Percentiles rank a stretch among this genome's conserved stretches.
phyloP scores from a whole-genome alignment of 2,113 vertebrate genomes.

The Pao palembangensis region DNA sequence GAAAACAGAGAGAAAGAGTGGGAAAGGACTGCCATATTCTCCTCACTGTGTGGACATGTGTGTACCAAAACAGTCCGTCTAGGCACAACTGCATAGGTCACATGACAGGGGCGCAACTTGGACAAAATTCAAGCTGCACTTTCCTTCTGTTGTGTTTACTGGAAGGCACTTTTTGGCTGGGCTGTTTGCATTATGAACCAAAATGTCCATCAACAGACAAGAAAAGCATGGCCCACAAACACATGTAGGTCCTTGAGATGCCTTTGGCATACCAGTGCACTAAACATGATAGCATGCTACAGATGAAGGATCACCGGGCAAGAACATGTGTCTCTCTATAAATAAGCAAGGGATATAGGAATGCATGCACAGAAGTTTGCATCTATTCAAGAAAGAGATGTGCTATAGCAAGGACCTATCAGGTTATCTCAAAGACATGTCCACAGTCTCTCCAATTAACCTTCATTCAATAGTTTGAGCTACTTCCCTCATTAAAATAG shows the following conservation, averaged over 20 bases:
- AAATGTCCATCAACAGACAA: constrained; percentile 17
- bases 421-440: constrained; percentile 32
- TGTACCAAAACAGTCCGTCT: constrained; percentile 20
- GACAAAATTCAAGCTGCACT: constrained; percentile 4
- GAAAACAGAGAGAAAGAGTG: background rate
- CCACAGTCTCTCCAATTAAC: constrained; percentile 59
- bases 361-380: constrained; percentile 32
- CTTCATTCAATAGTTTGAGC: constrained; percentile 52
- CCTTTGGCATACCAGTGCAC: constrained; percentile 31
- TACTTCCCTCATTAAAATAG: constrained; percentile 59
- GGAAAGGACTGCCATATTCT: background rate
- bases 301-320: constrained; percentile 41
- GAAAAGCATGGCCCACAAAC: background rate
- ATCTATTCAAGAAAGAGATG: constrained; percentile 8
- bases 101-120: constrained; percentile 11
- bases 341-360: constrained; percentile 46
- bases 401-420: constrained; percentile 20
- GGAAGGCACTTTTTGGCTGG: background rate
- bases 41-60: constrained; percentile 1
- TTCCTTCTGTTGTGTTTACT: constrained; percentile 16
- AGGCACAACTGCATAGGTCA: constrained; percentile 1
- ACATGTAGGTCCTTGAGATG: constrained; percentile 30
- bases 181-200: background rate
- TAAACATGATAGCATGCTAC: constrained; percentile 45
- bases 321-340: constrained; percentile 47